phyloP scores from a whole-genome alignment of 2,888 invertebrate species.

The Andrena hattorfiana region DNA sequence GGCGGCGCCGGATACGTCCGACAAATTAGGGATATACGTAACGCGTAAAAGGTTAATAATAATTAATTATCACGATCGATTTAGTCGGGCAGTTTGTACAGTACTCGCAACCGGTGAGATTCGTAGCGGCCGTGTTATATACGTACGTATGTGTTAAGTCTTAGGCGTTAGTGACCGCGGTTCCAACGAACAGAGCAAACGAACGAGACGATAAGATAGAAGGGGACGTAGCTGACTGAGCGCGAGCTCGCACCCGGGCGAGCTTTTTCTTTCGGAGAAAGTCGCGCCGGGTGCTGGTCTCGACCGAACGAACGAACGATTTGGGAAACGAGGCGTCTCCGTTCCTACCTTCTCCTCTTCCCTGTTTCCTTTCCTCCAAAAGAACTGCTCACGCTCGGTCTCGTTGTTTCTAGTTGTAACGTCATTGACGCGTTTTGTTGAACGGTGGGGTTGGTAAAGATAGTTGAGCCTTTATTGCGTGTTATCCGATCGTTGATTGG shows the following conservation, averaged over 20 bases:
- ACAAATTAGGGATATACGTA: slow-evolving; percentile 80
- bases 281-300: neutral
- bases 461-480: slow-evolving; percentile 9
- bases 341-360: neutral
- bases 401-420: slow-evolving; percentile 6
- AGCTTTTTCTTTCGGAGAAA: slow-evolving; percentile 9
- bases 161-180: slow-evolving; percentile 63
- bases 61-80: slow-evolving; percentile 65
- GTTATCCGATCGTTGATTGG: neutral
- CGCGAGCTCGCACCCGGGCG: slow-evolving; percentile 15
- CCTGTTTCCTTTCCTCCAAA: neutral
- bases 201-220: neutral
- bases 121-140: slow-evolving; percentile 72
- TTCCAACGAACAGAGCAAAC: slow-evolving; percentile 2
- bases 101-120: slow-evolving; percentile 65
- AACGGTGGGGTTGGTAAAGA: neutral
- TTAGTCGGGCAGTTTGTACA: slow-evolving; percentile 78
- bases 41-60: slow-evolving; percentile 62
- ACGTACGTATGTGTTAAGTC: slow-evolving; percentile 70
- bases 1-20: slow-evolving; percentile 82
- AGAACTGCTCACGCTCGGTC: slow-evolving; percentile 6
- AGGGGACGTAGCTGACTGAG: neutral
- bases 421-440: neutral
- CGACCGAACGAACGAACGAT: slow-evolving; percentile 40
- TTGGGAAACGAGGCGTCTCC: slow-evolving; percentile 44